These are phyloP conservation scores for Brachionus koreanus DNA, from an alignment of 1,140 invertebrate genomes.

Conservation along the genomic window DNA sequence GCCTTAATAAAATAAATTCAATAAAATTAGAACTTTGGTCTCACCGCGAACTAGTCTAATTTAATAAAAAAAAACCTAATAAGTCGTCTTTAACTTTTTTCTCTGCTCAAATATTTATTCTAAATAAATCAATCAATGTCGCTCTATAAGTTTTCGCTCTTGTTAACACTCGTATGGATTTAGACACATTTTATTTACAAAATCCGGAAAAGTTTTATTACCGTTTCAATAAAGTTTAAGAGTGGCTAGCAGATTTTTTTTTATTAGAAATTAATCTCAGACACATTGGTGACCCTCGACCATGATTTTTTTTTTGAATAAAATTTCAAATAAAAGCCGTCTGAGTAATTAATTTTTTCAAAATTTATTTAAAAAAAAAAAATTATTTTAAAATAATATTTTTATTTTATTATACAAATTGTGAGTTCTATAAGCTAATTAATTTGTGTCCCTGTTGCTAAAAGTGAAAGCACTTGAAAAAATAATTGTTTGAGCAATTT, in stretches of 20 bases:
- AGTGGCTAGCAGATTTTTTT: neutral
- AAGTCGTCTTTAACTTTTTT: neutral
- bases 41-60: neutral
- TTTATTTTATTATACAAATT: neutral
- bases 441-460: neutral
- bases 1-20: neutral
- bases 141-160: neutral
- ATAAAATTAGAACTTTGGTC: neutral
- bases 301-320: neutral
- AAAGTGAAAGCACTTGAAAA: neutral
- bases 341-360: neutral
- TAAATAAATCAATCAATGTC: slow-evolving; percentile 9
- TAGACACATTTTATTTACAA: slow-evolving; percentile 1
- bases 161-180: neutral
- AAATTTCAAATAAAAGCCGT: neutral
- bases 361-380: neutral
- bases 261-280: neutral
- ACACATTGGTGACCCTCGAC: neutral
- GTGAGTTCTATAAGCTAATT: neutral
- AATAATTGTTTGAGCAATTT: neutral
- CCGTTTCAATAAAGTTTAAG: neutral
- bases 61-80: neutral
- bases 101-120: slow-evolving; percentile 2
- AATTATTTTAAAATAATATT: neutral
- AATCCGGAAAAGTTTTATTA: slow-evolving; percentile 3